These are phyloP conservation scores for Pycnonotus jocosus DNA, from an alignment of 2,113 vertebrate genomes.

Conservation along the genomic window DNA sequence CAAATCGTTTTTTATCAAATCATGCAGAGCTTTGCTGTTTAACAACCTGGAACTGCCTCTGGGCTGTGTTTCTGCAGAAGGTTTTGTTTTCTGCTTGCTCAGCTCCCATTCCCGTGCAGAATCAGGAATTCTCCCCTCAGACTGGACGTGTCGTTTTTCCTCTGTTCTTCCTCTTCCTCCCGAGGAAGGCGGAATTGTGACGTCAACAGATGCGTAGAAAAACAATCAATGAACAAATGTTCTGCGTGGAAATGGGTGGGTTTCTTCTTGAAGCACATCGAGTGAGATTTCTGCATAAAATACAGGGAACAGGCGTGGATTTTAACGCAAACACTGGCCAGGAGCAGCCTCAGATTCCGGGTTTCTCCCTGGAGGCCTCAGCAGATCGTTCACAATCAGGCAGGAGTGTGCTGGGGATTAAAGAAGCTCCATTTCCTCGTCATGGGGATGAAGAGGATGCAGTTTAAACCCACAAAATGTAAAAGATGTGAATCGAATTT, in stretches of 20 bases:
- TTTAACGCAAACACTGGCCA: background rate
- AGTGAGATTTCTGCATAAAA: background rate
- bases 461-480: background rate
- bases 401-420: background rate
- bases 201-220: rapidly evolving
- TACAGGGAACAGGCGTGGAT: rapidly evolving
- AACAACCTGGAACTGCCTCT: background rate
- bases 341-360: background rate
- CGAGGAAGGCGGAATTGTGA: background rate
- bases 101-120: background rate
- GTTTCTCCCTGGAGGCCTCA: background rate
- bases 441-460: background rate
- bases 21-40: background rate
- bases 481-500: background rate
- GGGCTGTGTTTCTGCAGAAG: background rate
- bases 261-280: background rate
- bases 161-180: background rate
- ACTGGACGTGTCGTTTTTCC: background rate
- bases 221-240: background rate
- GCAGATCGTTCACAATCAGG: background rate
- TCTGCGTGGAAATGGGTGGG: background rate
- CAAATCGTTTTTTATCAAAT: background rate
- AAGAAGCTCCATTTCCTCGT: background rate
- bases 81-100: background rate
- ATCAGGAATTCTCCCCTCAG: background rate